Conservation (phyloP, 2,888 invertebrate genomes). For the Hirtodrosophila histrioides region DNA sequence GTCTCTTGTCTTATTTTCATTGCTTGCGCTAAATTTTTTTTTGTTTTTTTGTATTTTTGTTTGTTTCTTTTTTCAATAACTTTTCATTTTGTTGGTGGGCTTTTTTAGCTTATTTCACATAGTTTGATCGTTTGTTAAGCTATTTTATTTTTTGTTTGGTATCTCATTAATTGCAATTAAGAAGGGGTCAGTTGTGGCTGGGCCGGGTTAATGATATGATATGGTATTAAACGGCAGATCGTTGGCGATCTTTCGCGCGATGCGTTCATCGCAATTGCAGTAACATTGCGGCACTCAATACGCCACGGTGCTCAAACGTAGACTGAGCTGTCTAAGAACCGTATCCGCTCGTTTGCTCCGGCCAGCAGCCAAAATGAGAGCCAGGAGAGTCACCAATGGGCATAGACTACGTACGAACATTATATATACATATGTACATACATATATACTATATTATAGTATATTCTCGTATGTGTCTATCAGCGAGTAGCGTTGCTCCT, state of each 20-base stretch:
- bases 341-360: slow-evolving; percentile 17
- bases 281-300: slow-evolving; percentile 63
- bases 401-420: neutral
- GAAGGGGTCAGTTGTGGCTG: neutral
- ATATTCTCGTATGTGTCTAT: slow-evolving; percentile 8
- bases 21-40: slow-evolving; percentile 28
- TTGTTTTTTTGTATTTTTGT: slow-evolving; percentile 1
- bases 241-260: slow-evolving; percentile 32
- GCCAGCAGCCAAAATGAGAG: neutral
- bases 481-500: slow-evolving; percentile 21
- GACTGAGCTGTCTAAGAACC: slow-evolving; percentile 61
- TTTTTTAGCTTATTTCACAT: slow-evolving; percentile 11
- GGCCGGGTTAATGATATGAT: neutral
- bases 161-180: neutral
- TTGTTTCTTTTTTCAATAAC: slow-evolving; percentile 12
- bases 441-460: neutral
- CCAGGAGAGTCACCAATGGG: slow-evolving; percentile 15
- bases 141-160: neutral
- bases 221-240: neutral
- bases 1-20: neutral
- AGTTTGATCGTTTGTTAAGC: slow-evolving; percentile 17
- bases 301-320: slow-evolving; percentile 67
- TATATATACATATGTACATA: neutral
- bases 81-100: slow-evolving; percentile 20
- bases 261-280: slow-evolving; percentile 54